A percentile compares a stretch with the other conserved stretches of the same genome.
Evolutionary conservation across 2,888 invertebrate species (phyloP).

Genomic region (Lasius fuliginosus): DNA sequence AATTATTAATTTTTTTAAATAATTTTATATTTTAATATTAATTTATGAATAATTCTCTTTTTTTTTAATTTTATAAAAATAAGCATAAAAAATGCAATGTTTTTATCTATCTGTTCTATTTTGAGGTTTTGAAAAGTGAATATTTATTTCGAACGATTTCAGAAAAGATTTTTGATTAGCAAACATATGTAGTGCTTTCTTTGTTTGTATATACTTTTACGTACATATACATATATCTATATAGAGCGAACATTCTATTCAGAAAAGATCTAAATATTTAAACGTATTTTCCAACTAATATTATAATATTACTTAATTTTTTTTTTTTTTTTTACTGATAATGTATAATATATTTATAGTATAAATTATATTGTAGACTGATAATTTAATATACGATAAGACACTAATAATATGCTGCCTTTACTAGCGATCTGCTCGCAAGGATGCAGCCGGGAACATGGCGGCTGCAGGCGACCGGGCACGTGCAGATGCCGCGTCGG

Average conservation of each 20-base stretch:
- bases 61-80: background rate
- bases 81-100: background rate
- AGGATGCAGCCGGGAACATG: slow-evolving; percentile 94
- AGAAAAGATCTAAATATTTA: background rate
- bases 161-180: slow-evolving; percentile 8
- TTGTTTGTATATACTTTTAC: background rate
- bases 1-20: background rate
- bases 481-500: slow-evolving; percentile 96
- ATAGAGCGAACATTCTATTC: background rate
- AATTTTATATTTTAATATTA: slow-evolving; percentile 9
- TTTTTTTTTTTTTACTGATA: no score
- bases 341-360: background rate
- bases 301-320: background rate
- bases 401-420: background rate
- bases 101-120: background rate
- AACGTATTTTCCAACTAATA: background rate
- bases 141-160: background rate
- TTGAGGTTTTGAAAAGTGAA: background rate
- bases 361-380: background rate
- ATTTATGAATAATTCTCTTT: background rate
- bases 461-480: slow-evolving; percentile 93
- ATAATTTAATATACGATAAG: background rate
- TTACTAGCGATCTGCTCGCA: slow-evolving; percentile 93
- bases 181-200: slow-evolving; percentile 17
- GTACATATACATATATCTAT: background rate